phyloP scores from a whole-genome alignment of 2,888 invertebrate genomes.

The Caradrina kadenii region DNA sequence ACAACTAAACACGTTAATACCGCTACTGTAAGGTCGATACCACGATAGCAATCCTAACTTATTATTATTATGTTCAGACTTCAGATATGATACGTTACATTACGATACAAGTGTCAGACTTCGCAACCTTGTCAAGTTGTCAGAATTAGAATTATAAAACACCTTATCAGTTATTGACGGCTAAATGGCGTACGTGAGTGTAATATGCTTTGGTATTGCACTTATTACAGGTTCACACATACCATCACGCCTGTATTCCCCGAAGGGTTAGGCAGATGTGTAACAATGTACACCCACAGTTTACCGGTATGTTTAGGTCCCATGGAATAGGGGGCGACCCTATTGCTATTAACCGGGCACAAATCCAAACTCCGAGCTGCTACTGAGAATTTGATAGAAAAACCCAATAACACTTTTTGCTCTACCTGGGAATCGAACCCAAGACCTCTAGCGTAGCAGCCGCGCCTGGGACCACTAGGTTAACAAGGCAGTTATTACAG shows the following conservation, averaged over 20 bases:
- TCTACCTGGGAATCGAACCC: too few relatives aligned
- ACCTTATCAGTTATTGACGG: constrained; percentile 64
- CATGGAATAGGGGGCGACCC: too few relatives aligned
- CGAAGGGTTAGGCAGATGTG: too few relatives aligned
- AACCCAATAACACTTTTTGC: too few relatives aligned
- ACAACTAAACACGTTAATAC: constrained; percentile 49
- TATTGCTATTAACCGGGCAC: too few relatives aligned
- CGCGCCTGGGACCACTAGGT: too few relatives aligned
- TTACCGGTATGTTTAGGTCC: too few relatives aligned
- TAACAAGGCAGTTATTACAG: constrained; percentile 8
- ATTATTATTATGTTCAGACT: constrained; percentile 29
- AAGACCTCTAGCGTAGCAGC: too few relatives aligned
- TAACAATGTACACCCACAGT: too few relatives aligned
- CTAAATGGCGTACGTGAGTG: constrained; percentile 63
- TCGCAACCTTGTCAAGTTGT: constrained; percentile 53
- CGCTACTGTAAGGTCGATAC: constrained; percentile 53
- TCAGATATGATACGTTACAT: constrained; percentile 27
- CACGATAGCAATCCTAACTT: constrained; percentile 49
- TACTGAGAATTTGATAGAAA: too few relatives aligned
- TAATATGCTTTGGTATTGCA: constrained; percentile 9
- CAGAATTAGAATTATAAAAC: constrained; percentile 64
- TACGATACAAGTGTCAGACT: constrained; percentile 33
- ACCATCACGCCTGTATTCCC: too few relatives aligned
- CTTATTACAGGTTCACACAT: constrained; percentile 4
- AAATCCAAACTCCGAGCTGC: too few relatives aligned